phyloP scores from a whole-genome alignment of 2,888 invertebrate genomes.

The Escarpia spicata region DNA sequence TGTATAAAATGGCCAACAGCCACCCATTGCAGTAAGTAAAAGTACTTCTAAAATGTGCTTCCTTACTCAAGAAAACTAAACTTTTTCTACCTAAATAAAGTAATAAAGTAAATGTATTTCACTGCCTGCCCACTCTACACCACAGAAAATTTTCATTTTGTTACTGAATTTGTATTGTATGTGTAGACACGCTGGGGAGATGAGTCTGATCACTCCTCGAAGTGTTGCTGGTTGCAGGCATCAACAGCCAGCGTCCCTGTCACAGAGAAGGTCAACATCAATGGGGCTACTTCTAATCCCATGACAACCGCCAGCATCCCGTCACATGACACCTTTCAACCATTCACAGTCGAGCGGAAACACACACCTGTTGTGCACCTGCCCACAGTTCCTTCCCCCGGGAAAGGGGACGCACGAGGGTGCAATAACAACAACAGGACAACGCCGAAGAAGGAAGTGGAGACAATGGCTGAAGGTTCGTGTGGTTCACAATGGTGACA shows the following conservation, averaged over 20 bases:
- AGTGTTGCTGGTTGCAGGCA: not conserved
- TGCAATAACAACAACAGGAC: not conserved
- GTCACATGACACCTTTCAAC: not conserved
- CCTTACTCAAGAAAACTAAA: too few species aligned
- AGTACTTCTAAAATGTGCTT: too few species aligned
- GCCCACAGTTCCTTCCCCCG: not conserved
- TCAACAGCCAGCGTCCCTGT: not conserved
- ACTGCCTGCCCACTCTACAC: too few species aligned
- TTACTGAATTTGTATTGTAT: too few species aligned
- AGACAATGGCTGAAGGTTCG: not conserved
- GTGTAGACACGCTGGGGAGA: too few species aligned
- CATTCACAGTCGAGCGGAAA: not conserved
- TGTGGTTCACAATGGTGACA: not conserved
- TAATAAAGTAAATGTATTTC: too few species aligned
- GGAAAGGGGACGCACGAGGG: not conserved
- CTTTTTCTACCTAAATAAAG: too few species aligned
- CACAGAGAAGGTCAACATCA: slow-evolving; percentile 5
- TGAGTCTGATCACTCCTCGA: too few species aligned
- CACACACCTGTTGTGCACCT: not conserved
- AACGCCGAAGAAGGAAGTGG: not conserved
- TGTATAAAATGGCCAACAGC: too few species aligned
- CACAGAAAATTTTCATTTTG: too few species aligned
- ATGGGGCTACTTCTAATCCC: not conserved
- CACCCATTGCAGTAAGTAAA: too few species aligned
- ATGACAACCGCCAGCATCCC: not conserved